Conservation (phyloP, 1,140 invertebrate genomes). For the Drosophila neocordata region DNA sequence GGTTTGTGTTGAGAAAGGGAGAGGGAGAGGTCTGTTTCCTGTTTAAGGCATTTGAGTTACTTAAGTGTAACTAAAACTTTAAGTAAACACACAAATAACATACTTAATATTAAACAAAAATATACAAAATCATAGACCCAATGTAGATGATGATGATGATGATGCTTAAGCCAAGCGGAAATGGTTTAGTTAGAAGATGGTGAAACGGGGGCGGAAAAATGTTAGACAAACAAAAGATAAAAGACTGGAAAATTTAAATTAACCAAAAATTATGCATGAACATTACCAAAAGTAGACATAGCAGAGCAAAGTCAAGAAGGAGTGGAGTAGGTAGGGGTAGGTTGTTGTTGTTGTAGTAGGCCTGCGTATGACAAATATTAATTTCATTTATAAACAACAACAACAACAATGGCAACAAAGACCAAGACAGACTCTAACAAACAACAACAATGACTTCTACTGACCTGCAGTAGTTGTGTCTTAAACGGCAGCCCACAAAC, state of each 20-base stretch:
- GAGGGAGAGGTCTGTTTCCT: too few relatives aligned
- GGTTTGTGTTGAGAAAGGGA: too few relatives aligned
- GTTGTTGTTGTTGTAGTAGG: slow-evolving; percentile 15
- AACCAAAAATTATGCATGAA: slow-evolving; percentile 81
- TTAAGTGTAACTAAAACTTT: slow-evolving; percentile 80
- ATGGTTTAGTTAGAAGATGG: slow-evolving; percentile 19
- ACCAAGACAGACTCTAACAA: neutral
- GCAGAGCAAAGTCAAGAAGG: too few relatives aligned
- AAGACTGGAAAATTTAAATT: slow-evolving; percentile 78
- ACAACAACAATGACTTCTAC: neutral
- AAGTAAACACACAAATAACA: slow-evolving; percentile 81
- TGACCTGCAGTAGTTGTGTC: slow-evolving; percentile 52
- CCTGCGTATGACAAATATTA: slow-evolving; percentile 78
- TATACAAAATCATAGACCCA: slow-evolving; percentile 61
- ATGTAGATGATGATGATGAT: slow-evolving; percentile 32
- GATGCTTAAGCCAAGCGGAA: slow-evolving; percentile 53
- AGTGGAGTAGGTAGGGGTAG: neutral
- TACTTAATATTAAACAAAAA: slow-evolving; percentile 81
- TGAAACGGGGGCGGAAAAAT: slow-evolving; percentile 17
- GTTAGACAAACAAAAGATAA: slow-evolving; percentile 74
- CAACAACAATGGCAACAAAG: slow-evolving; percentile 3
- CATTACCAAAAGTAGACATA: slow-evolving; percentile 63
- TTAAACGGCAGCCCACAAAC: slow-evolving; percentile 70
- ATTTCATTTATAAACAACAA: slow-evolving; percentile 75
- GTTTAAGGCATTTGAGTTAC: slow-evolving; percentile 73